phyloP scores from a whole-genome alignment of 2,888 invertebrate species.

The Cerastis rubricosa region DNA sequence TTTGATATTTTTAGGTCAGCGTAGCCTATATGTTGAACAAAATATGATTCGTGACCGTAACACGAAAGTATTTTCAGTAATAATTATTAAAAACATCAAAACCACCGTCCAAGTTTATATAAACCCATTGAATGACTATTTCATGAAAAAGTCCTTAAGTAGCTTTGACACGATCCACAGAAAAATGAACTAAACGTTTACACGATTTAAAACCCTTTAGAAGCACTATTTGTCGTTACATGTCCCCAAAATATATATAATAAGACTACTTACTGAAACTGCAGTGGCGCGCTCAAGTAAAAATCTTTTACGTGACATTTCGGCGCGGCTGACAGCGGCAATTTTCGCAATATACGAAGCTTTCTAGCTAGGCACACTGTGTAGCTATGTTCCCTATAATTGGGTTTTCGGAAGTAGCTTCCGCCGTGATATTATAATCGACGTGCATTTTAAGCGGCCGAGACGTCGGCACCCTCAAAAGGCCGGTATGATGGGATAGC shows the following conservation, averaged over 20 bases:
- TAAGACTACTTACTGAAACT: background rate
- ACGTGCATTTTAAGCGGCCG: constrained; percentile 20
- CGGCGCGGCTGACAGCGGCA: background rate
- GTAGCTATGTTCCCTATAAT: background rate
- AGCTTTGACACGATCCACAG: background rate
- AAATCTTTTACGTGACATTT: constrained; percentile 7
- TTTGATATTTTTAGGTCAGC: background rate
- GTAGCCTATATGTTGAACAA: background rate
- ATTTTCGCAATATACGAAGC: constrained; percentile 1
- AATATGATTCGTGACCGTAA: background rate
- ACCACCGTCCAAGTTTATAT: background rate
- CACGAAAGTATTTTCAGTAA: background rate
- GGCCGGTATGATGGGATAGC: constrained; percentile 24
- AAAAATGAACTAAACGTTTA: background rate
- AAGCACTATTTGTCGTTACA: background rate
- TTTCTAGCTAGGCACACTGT: background rate
- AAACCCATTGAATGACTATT: background rate
- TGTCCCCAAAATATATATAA: background rate
- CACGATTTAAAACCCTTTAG: background rate
- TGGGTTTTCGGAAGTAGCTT: constrained; percentile 11
- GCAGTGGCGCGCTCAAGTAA: constrained; percentile 1
- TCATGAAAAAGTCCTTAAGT: background rate
- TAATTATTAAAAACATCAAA: background rate
- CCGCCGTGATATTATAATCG: constrained; percentile 21
- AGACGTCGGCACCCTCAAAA: constrained; percentile 4